A percentile compares a stretch with the other conserved stretches of the same genome.
These are phyloP conservation scores for Andrena cerasifolii DNA, from an alignment of 1,140 invertebrate genomes.

Conservation along the genomic window DNA sequence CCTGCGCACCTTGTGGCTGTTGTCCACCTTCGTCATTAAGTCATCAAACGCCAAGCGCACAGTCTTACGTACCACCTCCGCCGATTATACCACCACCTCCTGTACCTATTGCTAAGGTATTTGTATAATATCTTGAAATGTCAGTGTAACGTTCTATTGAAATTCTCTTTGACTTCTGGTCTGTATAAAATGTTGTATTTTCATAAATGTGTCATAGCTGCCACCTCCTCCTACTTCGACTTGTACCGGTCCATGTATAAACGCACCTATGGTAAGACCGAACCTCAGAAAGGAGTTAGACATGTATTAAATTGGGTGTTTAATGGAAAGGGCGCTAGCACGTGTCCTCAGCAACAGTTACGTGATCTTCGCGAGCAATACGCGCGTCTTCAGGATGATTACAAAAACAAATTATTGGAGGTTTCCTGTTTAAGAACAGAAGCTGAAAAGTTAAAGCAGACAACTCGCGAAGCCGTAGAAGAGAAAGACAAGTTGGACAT, in stretches of 20 bases:
- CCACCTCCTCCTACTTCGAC: constrained; percentile 50
- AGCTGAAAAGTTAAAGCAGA: constrained; percentile 81
- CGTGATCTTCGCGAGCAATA: constrained; percentile 83
- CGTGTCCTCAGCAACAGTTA: constrained; percentile 76
- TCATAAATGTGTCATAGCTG: constrained; percentile 46
- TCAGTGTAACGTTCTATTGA: background rate
- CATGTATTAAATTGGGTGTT: constrained; percentile 25
- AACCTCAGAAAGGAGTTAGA: constrained; percentile 24
- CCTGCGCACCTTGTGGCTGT: constrained; percentile 71
- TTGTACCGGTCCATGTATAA: constrained; percentile 68
- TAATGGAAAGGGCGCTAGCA: constrained; percentile 58
- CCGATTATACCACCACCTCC: constrained; percentile 25
- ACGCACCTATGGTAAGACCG: constrained; percentile 64
- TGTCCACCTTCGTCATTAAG: constrained; percentile 53
- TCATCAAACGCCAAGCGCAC: background rate
- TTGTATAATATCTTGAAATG: constrained; percentile 14
- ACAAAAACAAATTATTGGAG: constrained; percentile 83
- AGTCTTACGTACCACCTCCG: constrained; percentile 20
- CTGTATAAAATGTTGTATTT: constrained; percentile 12
- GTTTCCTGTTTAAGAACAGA: constrained; percentile 82
- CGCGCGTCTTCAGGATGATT: constrained; percentile 83
- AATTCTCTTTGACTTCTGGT: background rate
- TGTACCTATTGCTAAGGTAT: constrained; percentile 47
- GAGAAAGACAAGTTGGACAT: constrained; percentile 82
- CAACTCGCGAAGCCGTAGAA: constrained; percentile 81